Evolutionary conservation across 2,888 invertebrate genomes (phyloP).

Genomic region (Dynastes hyllus): DNA sequence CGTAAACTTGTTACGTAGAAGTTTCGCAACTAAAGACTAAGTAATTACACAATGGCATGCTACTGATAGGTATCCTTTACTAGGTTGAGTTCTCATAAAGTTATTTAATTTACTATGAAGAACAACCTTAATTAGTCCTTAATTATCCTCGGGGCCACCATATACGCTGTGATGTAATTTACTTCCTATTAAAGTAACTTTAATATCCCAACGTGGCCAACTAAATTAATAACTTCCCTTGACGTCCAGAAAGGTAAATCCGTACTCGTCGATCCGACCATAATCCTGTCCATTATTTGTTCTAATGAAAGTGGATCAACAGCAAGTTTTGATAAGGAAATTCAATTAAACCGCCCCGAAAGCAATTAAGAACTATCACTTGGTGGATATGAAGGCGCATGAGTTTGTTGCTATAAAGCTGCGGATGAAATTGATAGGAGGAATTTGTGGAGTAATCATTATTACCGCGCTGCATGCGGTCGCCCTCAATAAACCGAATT

Average conservation of each 20-base stretch:
- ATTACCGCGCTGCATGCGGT: neutral
- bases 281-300: slow-evolving; percentile 5
- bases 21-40: too few species aligned
- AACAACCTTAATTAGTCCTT: too few species aligned
- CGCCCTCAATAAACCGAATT: slow-evolving; percentile 16
- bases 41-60: too few species aligned
- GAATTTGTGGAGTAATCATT: slow-evolving; percentile 4
- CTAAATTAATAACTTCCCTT: neutral
- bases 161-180: neutral
- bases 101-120: too few species aligned
- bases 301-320: neutral
- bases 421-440: slow-evolving; percentile 5
- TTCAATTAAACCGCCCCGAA: slow-evolving; percentile 23
- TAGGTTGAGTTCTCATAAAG: too few species aligned
- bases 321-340: slow-evolving; percentile 15
- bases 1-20: too few species aligned
- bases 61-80: too few species aligned
- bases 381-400: neutral
- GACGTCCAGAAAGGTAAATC: neutral
- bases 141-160: too few species aligned
- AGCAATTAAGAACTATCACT: slow-evolving; percentile 22
- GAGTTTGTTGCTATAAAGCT: neutral
- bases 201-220: neutral
- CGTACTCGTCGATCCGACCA: neutral
- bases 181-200: neutral